Evolutionary conservation across 1,140 invertebrate genomes (phyloP).

Genomic region (Armadillidium nasatum): DNA sequence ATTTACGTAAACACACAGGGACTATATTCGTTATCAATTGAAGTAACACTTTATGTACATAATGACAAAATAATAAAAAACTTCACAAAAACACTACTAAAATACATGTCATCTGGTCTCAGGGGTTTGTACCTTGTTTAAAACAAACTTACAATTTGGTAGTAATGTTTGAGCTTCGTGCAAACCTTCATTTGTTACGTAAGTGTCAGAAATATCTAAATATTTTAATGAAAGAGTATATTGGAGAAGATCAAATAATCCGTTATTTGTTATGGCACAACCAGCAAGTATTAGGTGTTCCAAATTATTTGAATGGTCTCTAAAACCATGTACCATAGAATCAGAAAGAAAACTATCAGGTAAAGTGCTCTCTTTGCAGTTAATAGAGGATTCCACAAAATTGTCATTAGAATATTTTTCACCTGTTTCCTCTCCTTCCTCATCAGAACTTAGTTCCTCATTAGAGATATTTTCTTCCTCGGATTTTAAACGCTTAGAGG

Average conservation of each 20-base stretch:
- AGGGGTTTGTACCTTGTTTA: too few species aligned
- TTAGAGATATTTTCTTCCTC: not conserved
- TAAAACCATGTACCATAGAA: constrained; percentile 29
- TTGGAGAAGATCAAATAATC: constrained; percentile 29
- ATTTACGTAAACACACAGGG: too few species aligned
- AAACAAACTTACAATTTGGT: not conserved
- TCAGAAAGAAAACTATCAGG: constrained; percentile 38
- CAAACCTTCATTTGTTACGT: not conserved
- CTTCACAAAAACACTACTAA: too few species aligned
- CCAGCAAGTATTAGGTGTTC: constrained; percentile 35
- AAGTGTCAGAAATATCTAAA: not conserved
- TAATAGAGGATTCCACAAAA: not conserved
- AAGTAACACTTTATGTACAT: too few species aligned
- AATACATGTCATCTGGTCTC: too few species aligned
- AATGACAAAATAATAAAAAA: too few species aligned
- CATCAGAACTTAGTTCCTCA: not conserved
- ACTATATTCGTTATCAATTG: too few species aligned
- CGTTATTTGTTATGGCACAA: constrained; percentile 40
- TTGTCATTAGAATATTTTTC: not conserved
- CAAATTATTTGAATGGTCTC: constrained; percentile 30
- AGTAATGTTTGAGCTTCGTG: not conserved
- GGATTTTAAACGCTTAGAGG: constrained; percentile 1
- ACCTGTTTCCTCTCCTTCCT: constrained; percentile 2
- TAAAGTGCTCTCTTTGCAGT: not conserved
- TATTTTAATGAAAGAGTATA: not conserved